Conservation (phyloP, 2,113 vertebrate genomes). For the human (Homo sapiens) region GRCh38 chr3:30971001-30971500, state of each 20-base stretch:
- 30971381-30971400: background rate
- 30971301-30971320: background rate
- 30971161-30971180: slow-evolving; percentile 34
- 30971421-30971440: background rate
- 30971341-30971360: background rate
- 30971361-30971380: background rate
- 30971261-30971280: background rate
- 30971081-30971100: slow-evolving; percentile 34
- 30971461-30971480: background rate
- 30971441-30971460: background rate
- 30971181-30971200: background rate
- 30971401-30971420: background rate
- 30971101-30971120: slow-evolving; percentile 64
- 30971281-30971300: background rate
- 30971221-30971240: slow-evolving; percentile 3
- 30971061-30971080: slow-evolving; percentile 68
- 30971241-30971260: slow-evolving; percentile 32
- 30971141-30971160: slow-evolving; percentile 3
- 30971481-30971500: background rate
- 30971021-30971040: slow-evolving; percentile 68
- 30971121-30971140: slow-evolving; percentile 51
- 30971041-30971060: slow-evolving; percentile 58
- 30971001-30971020: slow-evolving; percentile 63
- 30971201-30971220: slow-evolving; percentile 59
- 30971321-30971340: background rate